Conservation (phyloP, 1,140 invertebrate species). For the Drosophila paulistorum region DNA sequence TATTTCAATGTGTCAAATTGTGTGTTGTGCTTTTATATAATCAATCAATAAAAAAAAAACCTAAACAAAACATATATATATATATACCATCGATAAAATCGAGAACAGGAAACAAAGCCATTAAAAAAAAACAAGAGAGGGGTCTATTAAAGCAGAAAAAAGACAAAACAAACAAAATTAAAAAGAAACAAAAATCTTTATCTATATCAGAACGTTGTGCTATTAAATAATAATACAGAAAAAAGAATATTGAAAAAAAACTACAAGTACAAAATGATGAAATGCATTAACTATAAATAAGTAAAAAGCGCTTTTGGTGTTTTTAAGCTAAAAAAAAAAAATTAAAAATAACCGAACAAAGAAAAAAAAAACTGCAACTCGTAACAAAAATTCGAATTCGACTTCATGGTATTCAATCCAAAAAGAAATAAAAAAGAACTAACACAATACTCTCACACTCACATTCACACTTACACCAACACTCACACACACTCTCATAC, state of each 20-base stretch:
- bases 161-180: conserved; percentile 26
- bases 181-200: conserved; percentile 20
- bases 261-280: conserved; percentile 45
- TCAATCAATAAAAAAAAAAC: conserved; percentile 53
- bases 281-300: conserved; percentile 66
- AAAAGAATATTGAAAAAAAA: conserved; percentile 30
- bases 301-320: conserved; percentile 77
- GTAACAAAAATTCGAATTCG: not conserved
- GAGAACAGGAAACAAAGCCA: conserved; percentile 10
- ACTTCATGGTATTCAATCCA: conserved; percentile 10
- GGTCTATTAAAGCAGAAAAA: conserved; percentile 55
- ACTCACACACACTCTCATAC: conserved; percentile 34
- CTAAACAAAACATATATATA: conserved; percentile 14
- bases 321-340: conserved; percentile 65
- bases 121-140: conserved; percentile 73
- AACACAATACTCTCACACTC: conserved; percentile 44
- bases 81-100: conserved; percentile 6
- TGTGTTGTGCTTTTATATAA: conserved; percentile 76
- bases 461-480: conserved; percentile 20
- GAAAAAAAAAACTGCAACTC: conserved; percentile 20
- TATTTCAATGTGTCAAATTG: conserved; percentile 73
- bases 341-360: conserved; percentile 29
- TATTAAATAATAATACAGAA: conserved; percentile 47
- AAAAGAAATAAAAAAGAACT: conserved; percentile 56
- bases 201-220: conserved; percentile 72